Base-by-base conservation (phyloP, 1,140 invertebrate species). In the Gerris buenoi region DNA sequence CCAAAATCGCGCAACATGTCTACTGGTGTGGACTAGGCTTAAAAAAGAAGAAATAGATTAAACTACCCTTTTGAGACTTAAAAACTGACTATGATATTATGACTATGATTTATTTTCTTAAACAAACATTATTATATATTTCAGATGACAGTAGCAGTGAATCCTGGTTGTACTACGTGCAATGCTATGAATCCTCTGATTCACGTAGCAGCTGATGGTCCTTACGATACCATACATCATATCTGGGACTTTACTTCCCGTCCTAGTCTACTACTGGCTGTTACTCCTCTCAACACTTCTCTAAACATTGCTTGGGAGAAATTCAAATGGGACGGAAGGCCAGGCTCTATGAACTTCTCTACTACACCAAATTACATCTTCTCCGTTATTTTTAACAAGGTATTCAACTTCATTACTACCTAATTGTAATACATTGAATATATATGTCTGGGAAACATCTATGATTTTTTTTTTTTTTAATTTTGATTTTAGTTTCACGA, bases 211-310 rank as follows among this genome's bases (percentile, higher is more conserved):
- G 80, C 81, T 1, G 76, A 79, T 33, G 81, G 83, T 23, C 66
- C 72, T 1, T 75, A 77, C 62, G 81, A 85, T 71, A 80, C 79
- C 0, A 71, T 85, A 1, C 83, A 85, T 70, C 82, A 84, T 70
- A 64, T 85, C 26, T 85, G 83, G 83, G 82, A 84, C 72, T 84
- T 85, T 69, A 79, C 79, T 28, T 74, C 78, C 18, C 75, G 77
- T 64, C 83, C 84, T 0, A 79, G 80, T 1, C 67, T 84, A 10
- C 70, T 84, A 2, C 72, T 81, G 26, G 78, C 79, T 1, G 68
- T 83, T 1, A 79, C 80, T 25, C 71, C 75, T 0, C 59, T 71
- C 0, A 78, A 79, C 61, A 74, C 79, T 18, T 74, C 75, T 28
- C 28, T 84, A 5, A 69, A 75, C 29, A 76, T 85, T 29, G 70